These are phyloP conservation scores for Rhinichthys klamathensis DNA, from an alignment of 2,113 vertebrate species.

Conservation along the genomic window DNA sequence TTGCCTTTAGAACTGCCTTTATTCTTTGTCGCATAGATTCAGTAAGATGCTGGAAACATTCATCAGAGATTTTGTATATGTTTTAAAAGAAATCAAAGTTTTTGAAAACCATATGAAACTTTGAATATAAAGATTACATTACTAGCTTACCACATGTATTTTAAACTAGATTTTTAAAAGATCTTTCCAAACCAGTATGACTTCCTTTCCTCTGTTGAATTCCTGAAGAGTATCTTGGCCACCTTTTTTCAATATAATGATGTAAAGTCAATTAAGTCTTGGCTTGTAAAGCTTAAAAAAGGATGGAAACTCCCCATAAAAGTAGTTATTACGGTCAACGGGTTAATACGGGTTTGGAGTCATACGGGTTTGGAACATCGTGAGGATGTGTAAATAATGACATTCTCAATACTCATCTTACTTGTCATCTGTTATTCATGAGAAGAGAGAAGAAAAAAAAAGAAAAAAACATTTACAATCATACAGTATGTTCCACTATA, in stretches of 20 bases:
- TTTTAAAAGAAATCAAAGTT: neutral
- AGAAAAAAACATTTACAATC: neutral
- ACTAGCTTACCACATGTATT: neutral
- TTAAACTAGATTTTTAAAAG: neutral
- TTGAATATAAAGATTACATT: neutral
- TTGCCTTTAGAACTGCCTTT: no score
- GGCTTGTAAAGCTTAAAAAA: neutral
- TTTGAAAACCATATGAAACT: neutral
- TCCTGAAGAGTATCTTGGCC: neutral
- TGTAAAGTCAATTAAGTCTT: neutral
- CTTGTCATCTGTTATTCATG: slow-evolving; percentile 11
- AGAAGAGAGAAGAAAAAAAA: neutral
- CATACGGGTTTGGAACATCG: no score
- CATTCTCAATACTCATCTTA: neutral
- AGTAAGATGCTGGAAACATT: no score
- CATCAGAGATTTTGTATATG: no score
- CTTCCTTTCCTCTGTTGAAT: neutral
- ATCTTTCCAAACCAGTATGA: neutral
- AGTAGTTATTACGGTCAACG: no score
- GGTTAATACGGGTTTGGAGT: no score
- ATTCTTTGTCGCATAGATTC: no score
- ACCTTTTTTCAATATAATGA: neutral
- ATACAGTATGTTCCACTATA: neutral
- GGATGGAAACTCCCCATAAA: neutral
- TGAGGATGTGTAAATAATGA: no score